Conservation (phyloP, 2,113 vertebrate species). For the Lophius piscatorius region DNA sequence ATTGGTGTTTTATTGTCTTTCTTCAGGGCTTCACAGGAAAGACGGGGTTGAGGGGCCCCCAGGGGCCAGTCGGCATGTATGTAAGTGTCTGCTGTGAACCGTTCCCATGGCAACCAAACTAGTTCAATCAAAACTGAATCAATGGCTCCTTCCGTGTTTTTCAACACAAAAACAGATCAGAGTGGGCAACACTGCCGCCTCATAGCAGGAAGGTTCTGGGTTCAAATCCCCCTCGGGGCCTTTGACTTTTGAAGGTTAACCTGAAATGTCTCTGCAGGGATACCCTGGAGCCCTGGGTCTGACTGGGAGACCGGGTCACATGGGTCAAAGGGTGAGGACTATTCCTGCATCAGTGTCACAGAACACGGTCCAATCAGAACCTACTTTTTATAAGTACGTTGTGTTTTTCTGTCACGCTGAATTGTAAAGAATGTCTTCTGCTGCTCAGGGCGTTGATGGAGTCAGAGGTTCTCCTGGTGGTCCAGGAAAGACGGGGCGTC, state of each 20-base stretch:
- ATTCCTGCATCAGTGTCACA: not conserved
- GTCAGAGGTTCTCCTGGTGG: conserved; percentile 71
- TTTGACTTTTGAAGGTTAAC: too few relatives aligned
- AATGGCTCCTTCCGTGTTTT: too few relatives aligned
- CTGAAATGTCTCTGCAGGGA: conserved; percentile 68
- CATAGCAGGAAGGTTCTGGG: too few relatives aligned
- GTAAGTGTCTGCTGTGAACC: conserved; percentile 72
- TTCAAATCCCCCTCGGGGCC: too few relatives aligned
- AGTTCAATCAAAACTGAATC: too few relatives aligned
- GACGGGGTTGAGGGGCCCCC: conserved; percentile 73
- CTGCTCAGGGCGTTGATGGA: conserved; percentile 78
- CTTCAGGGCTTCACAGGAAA: conserved; percentile 81
- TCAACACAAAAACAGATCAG: too few relatives aligned
- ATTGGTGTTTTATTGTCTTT: conserved; percentile 1
- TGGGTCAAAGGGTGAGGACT: conserved; percentile 78
- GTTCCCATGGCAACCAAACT: not conserved
- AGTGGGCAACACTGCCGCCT: too few relatives aligned
- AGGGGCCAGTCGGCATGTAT: conserved; percentile 82
- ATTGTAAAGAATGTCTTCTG: conserved; percentile 2
- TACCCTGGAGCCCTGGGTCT: conserved; percentile 77
- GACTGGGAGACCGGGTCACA: conserved; percentile 74
- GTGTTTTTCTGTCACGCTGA: not conserved
- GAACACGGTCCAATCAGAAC: too few relatives aligned
- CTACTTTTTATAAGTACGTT: too few relatives aligned
- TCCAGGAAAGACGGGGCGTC: conserved; percentile 75